phyloP scores from a whole-genome alignment of 2,797 vertebrate species.

The Streptopelia turtur region DNA sequence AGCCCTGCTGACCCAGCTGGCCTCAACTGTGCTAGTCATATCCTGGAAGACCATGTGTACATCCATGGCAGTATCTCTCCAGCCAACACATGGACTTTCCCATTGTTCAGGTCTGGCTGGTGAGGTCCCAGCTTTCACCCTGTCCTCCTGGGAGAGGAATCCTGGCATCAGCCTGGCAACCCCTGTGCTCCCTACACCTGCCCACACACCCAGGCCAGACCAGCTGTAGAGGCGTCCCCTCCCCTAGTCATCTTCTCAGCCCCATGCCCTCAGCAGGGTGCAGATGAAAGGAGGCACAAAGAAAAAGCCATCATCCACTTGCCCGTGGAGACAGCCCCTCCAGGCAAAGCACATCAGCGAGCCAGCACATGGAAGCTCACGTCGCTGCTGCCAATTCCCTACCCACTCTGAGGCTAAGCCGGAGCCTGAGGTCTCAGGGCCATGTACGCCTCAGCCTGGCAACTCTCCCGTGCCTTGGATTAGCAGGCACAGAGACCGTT shows the following conservation, averaged over 20 bases:
- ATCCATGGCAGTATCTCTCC: not conserved
- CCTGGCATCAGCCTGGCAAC: not conserved
- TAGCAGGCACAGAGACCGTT: rapidly evolving
- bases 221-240: not conserved
- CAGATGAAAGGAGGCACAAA: not conserved
- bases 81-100: no score
- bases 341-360: not conserved
- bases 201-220: rapidly evolving
- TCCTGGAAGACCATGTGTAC: rapidly evolving
- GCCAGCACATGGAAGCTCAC: rapidly evolving
- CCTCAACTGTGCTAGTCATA: rapidly evolving
- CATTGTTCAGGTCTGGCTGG: rapidly evolving
- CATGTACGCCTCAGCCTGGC: not conserved
- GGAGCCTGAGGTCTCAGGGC: not conserved
- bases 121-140: not conserved
- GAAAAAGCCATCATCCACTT: not conserved
- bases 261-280: rapidly evolving
- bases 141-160: not conserved
- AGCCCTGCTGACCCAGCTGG: not conserved
- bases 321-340: not conserved
- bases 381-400: not conserved
- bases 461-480: not conserved
- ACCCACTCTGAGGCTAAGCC: rapidly evolving
- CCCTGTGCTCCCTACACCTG: rapidly evolving
- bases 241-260: not conserved